phyloP scores from a whole-genome alignment of 2,797 vertebrate genomes.

The Lutjanus argentimaculatus region DNA sequence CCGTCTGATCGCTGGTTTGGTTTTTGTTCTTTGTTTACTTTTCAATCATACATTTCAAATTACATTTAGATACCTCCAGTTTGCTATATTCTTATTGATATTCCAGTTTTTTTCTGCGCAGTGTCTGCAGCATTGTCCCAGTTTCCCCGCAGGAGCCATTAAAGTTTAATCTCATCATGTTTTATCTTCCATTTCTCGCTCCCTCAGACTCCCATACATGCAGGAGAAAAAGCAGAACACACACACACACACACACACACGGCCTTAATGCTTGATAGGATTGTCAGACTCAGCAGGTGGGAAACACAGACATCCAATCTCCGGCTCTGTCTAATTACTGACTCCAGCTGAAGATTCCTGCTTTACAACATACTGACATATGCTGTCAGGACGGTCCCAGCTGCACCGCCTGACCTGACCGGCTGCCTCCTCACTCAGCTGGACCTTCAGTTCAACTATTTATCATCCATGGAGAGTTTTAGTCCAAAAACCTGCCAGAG shows the following conservation, averaged over 20 bases:
- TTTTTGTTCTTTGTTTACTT: background rate
- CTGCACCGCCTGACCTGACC: slow-evolving; percentile 24
- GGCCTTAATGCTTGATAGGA: slow-evolving; percentile 53
- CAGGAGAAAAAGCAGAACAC: background rate
- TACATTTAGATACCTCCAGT: background rate
- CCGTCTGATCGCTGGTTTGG: no score
- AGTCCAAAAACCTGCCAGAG: background rate
- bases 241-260: background rate
- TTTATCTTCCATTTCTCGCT: slow-evolving; percentile 5
- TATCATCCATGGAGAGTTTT: background rate
- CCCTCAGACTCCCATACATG: background rate
- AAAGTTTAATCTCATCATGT: slow-evolving; percentile 29
- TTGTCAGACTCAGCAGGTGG: slow-evolving; percentile 67
- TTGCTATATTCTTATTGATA: background rate
- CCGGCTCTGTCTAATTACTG: slow-evolving; percentile 62
- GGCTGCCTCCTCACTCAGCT: background rate
- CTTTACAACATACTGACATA: slow-evolving; percentile 47
- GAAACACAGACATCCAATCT: slow-evolving; percentile 40
- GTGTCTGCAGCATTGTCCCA: background rate
- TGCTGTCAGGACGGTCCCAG: slow-evolving; percentile 34
- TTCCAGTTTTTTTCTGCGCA: slow-evolving; percentile 6
- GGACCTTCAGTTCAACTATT: background rate
- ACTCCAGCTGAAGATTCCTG: slow-evolving; percentile 39
- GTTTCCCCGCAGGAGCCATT: slow-evolving; percentile 28
- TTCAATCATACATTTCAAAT: background rate